Base-by-base conservation (phyloP, 1,140 invertebrate genomes). In the Trigoniulus corallinus region DNA sequence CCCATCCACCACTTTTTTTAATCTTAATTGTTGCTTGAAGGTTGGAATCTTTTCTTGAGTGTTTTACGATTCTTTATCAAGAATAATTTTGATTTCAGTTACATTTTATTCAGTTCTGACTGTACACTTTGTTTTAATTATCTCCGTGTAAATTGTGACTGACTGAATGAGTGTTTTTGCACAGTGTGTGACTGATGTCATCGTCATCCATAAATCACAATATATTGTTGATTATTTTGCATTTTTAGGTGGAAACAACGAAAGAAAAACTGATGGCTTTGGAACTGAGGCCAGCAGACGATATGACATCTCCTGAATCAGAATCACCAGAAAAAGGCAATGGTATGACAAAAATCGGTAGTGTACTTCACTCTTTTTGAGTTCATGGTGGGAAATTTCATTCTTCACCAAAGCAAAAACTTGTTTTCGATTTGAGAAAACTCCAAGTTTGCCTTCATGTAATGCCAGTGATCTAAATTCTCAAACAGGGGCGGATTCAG, bases 181-280 rank as follows among this genome's bases (percentile, higher is more conserved):
- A 21, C 20, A 2, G 10, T 27, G 3, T 20, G 2, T 20, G 29
- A 18, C 12, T 2, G 2, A 34, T 51, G 2, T 4, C 3, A n/a
- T n/a, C 26, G 2, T 23, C 3, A 1, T n/a, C 23, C 18, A n/a
- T 23, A 22, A 3, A 12, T 40, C 15, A 22, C 37, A 18, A 22
- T 4, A 50, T 1, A 23, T 10, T 12, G 20, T 53, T 51, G 29
- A 23, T 15, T 13, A 22, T 15, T 50, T 18, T 56, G 52, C 65
- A 34, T 34, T 34, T 7, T 34, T 34, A 88, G 84, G 82, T 88
- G 59, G 84, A 88, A 72, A 87, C 83, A 42, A 78, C 83, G 47
- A 77, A 82, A 67, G 83, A 87, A 67, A 86, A 86, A 68, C 87
- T 88, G 57, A 84, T 88, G 63, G 86, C 84, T 41, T 66, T 88